phyloP scores from a whole-genome alignment of 2,888 invertebrate genomes.

The Bursaphelenchus okinawaensis region DNA sequence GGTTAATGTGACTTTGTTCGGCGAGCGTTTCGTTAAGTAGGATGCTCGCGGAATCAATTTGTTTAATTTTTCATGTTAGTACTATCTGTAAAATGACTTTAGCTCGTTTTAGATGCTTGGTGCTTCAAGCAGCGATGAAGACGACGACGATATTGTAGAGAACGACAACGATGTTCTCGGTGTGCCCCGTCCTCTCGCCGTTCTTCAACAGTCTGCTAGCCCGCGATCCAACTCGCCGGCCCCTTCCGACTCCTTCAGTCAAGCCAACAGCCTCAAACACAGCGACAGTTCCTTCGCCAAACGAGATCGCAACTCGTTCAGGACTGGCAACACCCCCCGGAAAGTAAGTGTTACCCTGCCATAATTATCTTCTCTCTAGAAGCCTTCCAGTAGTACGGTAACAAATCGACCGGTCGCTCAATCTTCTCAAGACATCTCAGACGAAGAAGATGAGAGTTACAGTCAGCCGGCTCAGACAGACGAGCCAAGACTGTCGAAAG shows the following conservation, averaged over 20 bases:
- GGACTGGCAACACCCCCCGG: conserved; percentile 13
- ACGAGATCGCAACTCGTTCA: conserved; percentile 15
- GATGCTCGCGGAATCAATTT: neutral
- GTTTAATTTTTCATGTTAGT: neutral
- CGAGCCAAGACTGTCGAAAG: conserved; percentile 40
- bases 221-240: conserved; percentile 55
- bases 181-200: conserved; percentile 24
- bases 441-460: conserved; percentile 41
- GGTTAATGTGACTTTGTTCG: neutral
- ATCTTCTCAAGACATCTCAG: conserved; percentile 54
- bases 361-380: conserved; percentile 14
- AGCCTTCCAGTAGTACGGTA: conserved; percentile 24
- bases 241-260: conserved; percentile 54
- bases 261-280: conserved; percentile 49
- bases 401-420: conserved; percentile 38
- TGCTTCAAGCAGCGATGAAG: conserved; percentile 58
- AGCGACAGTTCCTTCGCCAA: conserved; percentile 31
- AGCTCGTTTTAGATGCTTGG: conserved; percentile 52
- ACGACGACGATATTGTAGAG: conserved; percentile 50
- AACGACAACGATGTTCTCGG: conserved; percentile 39
- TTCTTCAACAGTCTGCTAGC: conserved; percentile 28
- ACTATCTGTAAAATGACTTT: no score
- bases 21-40: neutral
- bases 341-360: conserved; percentile 1
- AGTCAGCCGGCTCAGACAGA: conserved; percentile 18